These are phyloP conservation scores for Agapornis roseicollis DNA, from an alignment of 2,113 vertebrate genomes.

Conservation along the genomic window DNA sequence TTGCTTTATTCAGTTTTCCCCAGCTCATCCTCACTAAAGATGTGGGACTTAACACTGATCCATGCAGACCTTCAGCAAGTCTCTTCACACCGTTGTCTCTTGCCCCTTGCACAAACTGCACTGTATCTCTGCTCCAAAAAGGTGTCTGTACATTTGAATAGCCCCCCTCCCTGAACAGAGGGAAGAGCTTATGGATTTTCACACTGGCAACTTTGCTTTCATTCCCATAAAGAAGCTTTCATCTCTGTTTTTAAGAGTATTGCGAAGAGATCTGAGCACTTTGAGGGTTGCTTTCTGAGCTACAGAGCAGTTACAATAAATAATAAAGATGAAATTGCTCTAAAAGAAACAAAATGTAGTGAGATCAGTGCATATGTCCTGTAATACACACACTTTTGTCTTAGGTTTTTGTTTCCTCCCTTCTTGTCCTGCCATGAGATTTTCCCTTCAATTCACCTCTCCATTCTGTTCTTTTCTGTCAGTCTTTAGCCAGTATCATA, in stretches of 20 bases:
- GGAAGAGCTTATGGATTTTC: background rate
- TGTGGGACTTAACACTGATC: background rate
- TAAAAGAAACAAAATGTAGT: background rate
- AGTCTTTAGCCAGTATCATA: background rate
- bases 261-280: background rate
- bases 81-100: rapidly evolving
- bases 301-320: background rate
- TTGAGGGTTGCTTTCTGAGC: background rate
- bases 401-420: background rate
- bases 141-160: background rate
- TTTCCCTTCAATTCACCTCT: background rate
- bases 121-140: background rate
- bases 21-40: background rate
- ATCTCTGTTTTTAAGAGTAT: background rate
- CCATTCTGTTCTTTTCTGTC: background rate
- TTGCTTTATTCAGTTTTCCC: background rate
- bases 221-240: background rate
- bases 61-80: background rate
- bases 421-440: background rate
- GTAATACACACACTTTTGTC: background rate
- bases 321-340: rapidly evolving
- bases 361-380: rapidly evolving
- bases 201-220: background rate
- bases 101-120: rapidly evolving
- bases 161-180: background rate